These are phyloP conservation scores for Aproaerema taeniolella DNA, from an alignment of 2,888 invertebrate genomes.

Conservation along the genomic window DNA sequence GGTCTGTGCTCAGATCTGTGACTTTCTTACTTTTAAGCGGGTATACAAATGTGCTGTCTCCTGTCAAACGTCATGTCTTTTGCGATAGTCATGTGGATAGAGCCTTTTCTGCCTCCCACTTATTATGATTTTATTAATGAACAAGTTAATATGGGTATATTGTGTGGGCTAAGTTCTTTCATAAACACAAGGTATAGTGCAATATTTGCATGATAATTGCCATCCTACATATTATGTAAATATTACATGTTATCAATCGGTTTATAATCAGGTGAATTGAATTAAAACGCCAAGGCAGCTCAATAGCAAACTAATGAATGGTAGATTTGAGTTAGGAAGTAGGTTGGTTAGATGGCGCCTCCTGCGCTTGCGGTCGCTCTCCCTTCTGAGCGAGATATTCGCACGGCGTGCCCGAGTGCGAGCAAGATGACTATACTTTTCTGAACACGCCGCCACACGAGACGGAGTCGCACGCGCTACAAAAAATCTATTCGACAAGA, in stretches of 20 bases:
- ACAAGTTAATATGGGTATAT: no score
- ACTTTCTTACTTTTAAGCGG: no score
- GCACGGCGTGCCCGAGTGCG: slow-evolving; percentile 25
- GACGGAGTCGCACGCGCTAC: slow-evolving; percentile 69
- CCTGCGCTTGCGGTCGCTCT: slow-evolving; percentile 35
- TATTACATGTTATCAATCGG: slow-evolving; percentile 8
- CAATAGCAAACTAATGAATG: slow-evolving; percentile 22
- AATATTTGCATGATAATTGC: slow-evolving; percentile 2
- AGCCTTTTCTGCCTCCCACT: no score
- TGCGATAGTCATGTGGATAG: no score
- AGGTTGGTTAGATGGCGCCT: slow-evolving; percentile 62
- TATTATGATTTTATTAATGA: no score
- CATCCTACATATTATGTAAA: slow-evolving; percentile 2
- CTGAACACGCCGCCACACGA: slow-evolving; percentile 65
- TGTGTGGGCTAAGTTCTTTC: no score
- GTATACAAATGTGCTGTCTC: no score
- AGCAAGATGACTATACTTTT: slow-evolving; percentile 57
- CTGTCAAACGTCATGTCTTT: no score
- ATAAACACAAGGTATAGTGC: no score
- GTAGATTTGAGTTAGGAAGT: slow-evolving; percentile 35
- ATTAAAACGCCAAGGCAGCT: slow-evolving; percentile 11
- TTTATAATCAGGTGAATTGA: slow-evolving; percentile 3
- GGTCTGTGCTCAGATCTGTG: no score
- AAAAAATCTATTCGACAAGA: slow-evolving; percentile 66
- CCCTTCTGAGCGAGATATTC: slow-evolving; percentile 33